phyloP scores from a whole-genome alignment of 2,797 vertebrate species.

The Rhinatrema bivittatum region DNA sequence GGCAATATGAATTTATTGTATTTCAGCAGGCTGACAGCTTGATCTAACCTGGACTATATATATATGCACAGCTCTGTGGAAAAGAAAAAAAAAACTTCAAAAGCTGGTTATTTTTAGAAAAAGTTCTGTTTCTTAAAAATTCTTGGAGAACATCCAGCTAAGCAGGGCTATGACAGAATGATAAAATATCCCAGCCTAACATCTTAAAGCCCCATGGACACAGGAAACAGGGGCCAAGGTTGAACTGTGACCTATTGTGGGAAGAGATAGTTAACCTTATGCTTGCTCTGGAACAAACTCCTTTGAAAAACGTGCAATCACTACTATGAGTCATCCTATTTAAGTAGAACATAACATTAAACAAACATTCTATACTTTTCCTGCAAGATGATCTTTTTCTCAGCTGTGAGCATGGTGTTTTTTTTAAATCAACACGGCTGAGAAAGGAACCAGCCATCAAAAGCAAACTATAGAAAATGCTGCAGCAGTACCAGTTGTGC shows the following conservation, averaged over 20 bases:
- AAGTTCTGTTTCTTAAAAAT: constrained; percentile 40
- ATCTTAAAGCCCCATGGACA: constrained; percentile 41
- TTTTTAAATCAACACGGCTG: no score
- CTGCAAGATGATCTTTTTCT: no score
- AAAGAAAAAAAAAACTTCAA: constrained; percentile 32
- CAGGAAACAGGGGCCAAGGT: constrained; percentile 52
- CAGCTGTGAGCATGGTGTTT: no score
- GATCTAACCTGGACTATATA: constrained; percentile 8
- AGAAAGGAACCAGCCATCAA: no score
- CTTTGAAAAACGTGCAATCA: constrained; percentile 5
- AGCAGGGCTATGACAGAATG: constrained; percentile 53
- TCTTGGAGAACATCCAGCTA: constrained; percentile 54
- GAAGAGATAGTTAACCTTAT: constrained; percentile 27
- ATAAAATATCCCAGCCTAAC: constrained; percentile 60
- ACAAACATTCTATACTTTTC: rapidly evolving
- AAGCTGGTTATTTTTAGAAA: constrained; percentile 64
- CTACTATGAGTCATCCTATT: background rate
- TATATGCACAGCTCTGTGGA: constrained; percentile 28
- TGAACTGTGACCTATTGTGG: constrained; percentile 29
- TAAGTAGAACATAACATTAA: constrained; percentile 11
- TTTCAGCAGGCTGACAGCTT: constrained; percentile 21
- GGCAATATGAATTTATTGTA: constrained; percentile 15
- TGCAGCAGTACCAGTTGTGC: no score
- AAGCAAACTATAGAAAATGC: no score
- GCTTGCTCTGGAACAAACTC: constrained; percentile 9